Evolutionary conservation across 1,140 invertebrate genomes (phyloP), one percentile per base, ranked within the genome.

Genomic region (Plodia interpunctella): DNA sequence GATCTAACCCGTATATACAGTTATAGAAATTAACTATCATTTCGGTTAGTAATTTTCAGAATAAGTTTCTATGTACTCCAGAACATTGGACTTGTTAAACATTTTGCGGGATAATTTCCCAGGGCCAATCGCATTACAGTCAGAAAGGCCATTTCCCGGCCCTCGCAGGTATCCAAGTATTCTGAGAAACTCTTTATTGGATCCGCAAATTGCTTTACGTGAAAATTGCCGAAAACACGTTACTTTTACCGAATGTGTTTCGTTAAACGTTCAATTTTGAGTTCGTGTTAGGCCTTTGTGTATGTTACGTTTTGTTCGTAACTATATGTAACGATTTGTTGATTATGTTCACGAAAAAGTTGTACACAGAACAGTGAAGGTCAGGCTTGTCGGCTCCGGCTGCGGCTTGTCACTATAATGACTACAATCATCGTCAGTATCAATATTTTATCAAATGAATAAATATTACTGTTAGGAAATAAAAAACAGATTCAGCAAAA

Each of bases 131-230:
- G 30, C 30, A 32, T 32, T 44, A 44, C 13, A 15, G 38, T 44
- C 5, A n/a, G 38, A 17, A 44, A 44, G 38, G 38, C 15, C 38
- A 44, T 44, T 44, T 44, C 38, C 1, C 10, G 38, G 30, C 4
- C 11, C 30, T 1, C 2, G 15, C 5, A 44, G 38, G 38, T 44
- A 44, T n/a, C 38, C n/a, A n/a, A n/a, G 38, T 13, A 44, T 44
- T 44, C 38, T 15, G 38, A 15, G 13, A 10, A 44, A 44, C 38
- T 44, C 38, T 44, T 44, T 44, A 44, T 44, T 44, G 38, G 38
- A 44, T 44, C 38, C 38, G n/a, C 38, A 44, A 44, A 44, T 44
- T 44, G 38, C 38, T 44, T 44, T 44, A 44, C 38, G 38, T 44
- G 38, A 15, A 44, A 44, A 44, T 44, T 44, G 38, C 38, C 38